These are phyloP conservation scores for Galerucella nymphaeae DNA, from an alignment of 2,888 invertebrate species.

Conservation along the genomic window DNA sequence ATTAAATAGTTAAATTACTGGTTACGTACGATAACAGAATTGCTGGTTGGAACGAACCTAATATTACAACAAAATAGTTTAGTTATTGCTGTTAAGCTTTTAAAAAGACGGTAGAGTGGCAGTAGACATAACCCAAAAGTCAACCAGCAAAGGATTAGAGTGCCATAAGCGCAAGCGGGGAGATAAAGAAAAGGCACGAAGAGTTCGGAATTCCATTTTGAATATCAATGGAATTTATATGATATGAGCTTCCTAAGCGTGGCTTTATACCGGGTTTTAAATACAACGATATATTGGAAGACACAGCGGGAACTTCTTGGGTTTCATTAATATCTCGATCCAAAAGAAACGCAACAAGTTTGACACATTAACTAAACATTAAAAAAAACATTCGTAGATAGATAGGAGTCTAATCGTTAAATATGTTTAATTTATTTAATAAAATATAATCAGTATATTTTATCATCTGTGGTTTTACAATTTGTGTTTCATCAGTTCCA, in stretches of 20 bases:
- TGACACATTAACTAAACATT: slow-evolving; percentile 7
- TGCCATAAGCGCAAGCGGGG: slow-evolving; percentile 6
- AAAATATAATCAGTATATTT: no score
- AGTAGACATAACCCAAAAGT: slow-evolving; percentile 16
- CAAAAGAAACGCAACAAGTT: slow-evolving; percentile 10
- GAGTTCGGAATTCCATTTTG: slow-evolving; percentile 29
- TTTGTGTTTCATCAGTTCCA: no score
- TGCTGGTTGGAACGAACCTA: no score
- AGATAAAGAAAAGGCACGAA: slow-evolving; percentile 14
- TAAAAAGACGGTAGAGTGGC: neutral
- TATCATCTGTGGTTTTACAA: no score
- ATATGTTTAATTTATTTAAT: no score
- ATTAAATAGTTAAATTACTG: no score
- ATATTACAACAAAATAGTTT: no score
- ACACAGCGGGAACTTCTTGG: slow-evolving; percentile 13
- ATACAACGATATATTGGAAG: slow-evolving; percentile 28
- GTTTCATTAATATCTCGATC: slow-evolving; percentile 24
- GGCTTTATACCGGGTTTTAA: slow-evolving; percentile 22
- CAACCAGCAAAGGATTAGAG: slow-evolving; percentile 26
- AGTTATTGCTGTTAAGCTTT: no score
- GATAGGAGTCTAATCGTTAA: neutral
- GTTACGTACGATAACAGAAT: no score
- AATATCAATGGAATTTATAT: slow-evolving; percentile 34
- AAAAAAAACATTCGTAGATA: neutral
- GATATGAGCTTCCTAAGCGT: slow-evolving; percentile 28